Evolutionary conservation across 1,140 invertebrate species (phyloP).

Genomic region (Agraylea sexmaculata): DNA sequence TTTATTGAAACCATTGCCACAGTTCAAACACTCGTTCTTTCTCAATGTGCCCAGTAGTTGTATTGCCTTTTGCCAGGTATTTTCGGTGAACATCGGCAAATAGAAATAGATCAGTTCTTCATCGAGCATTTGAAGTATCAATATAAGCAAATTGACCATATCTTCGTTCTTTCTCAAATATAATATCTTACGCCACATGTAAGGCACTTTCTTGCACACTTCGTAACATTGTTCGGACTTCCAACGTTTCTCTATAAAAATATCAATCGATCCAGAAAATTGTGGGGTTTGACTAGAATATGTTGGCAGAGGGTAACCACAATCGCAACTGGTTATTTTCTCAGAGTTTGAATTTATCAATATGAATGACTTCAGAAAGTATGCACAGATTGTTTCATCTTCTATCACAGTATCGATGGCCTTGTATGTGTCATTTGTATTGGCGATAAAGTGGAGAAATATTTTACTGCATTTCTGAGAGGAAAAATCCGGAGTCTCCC

Average conservation of each 20-base stretch:
- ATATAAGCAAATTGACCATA: slow-evolving; percentile 32
- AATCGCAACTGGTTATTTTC: slow-evolving; percentile 32
- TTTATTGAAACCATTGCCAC: slow-evolving; percentile 25
- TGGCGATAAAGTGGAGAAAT: slow-evolving; percentile 32
- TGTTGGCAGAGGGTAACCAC: slow-evolving; percentile 34
- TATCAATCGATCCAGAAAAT: slow-evolving; percentile 33
- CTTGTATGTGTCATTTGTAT: slow-evolving; percentile 23
- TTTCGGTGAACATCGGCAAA: slow-evolving; percentile 35
- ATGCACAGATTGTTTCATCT: slow-evolving; percentile 33
- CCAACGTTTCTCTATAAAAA: slow-evolving; percentile 38
- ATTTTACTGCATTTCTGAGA: slow-evolving; percentile 33
- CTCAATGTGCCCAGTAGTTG: slow-evolving; percentile 33
- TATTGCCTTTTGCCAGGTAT: slow-evolving; percentile 34
- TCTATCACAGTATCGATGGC: slow-evolving; percentile 30
- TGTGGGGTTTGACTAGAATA: slow-evolving; percentile 31
- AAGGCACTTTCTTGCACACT: slow-evolving; percentile 45
- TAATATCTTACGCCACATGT: slow-evolving; percentile 43
- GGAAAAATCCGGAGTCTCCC: slow-evolving; percentile 27
- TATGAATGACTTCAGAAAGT: slow-evolving; percentile 38
- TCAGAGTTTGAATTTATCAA: slow-evolving; percentile 32
- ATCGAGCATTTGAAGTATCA: slow-evolving; percentile 38
- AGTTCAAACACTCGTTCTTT: slow-evolving; percentile 37
- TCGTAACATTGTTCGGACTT: slow-evolving; percentile 35
- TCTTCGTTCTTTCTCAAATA: slow-evolving; percentile 37
- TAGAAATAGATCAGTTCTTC: slow-evolving; percentile 35